Evolutionary conservation across 2,797 vertebrate genomes (phyloP).

Genomic region (Nannoperca obscura): DNA sequence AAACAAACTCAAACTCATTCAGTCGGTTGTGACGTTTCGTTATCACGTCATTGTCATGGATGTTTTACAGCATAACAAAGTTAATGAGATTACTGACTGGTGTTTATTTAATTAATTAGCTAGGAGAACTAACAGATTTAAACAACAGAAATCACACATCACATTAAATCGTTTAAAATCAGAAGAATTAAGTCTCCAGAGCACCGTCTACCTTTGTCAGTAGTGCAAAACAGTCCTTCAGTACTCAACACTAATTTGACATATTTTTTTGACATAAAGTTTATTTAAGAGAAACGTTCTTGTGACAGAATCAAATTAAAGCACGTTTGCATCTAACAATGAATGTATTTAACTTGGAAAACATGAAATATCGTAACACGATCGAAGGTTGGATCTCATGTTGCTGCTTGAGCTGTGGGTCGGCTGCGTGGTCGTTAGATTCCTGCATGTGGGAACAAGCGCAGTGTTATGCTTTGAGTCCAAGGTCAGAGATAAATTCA

Average conservation of each 20-base stretch:
- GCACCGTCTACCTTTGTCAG: no score
- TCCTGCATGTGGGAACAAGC: conserved; percentile 28
- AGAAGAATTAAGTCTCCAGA: background rate
- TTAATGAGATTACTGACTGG: background rate
- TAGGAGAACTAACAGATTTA: background rate
- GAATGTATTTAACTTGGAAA: background rate
- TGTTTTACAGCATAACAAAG: background rate
- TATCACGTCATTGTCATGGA: background rate
- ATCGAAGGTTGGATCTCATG: background rate
- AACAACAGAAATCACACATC: background rate
- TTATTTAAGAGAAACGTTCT: background rate
- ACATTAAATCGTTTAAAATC: background rate
- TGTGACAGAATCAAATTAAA: background rate
- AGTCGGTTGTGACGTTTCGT: background rate
- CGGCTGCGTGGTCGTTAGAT: background rate
- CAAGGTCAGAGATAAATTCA: conserved; percentile 11
- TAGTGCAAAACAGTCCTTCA: background rate
- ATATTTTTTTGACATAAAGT: no score
- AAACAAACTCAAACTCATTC: no score
- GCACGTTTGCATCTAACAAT: background rate
- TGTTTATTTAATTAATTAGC: background rate
- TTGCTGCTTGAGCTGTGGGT: conserved; percentile 8
- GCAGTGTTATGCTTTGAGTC: conserved; percentile 14
- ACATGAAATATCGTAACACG: background rate
- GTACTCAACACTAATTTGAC: background rate